Conservation (phyloP, 2,113 vertebrate genomes). For the Recurvirostra avosetta region DNA sequence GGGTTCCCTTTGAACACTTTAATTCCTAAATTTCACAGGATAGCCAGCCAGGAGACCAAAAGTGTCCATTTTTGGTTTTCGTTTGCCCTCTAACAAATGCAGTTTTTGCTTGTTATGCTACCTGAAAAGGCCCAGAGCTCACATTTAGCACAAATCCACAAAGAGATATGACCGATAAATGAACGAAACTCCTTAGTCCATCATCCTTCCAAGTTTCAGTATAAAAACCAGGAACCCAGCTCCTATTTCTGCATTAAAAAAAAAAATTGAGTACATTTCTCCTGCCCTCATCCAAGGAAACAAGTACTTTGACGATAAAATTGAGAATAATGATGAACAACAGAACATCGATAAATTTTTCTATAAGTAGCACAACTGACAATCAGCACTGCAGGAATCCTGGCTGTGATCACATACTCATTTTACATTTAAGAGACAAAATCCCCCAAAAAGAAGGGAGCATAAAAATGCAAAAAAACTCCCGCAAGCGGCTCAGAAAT, state of each 20-base stretch:
- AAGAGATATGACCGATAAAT: neutral
- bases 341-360: neutral
- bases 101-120: neutral
- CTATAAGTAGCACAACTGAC: neutral
- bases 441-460: neutral
- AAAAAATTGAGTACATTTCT: neutral
- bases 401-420: rapidly evolving
- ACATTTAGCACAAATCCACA: neutral
- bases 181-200: neutral
- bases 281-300: neutral
- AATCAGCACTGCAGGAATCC: neutral
- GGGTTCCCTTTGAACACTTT: neutral
- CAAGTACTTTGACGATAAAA: neutral
- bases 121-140: neutral
- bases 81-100: neutral
- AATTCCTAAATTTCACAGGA: neutral
- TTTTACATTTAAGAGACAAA: neutral
- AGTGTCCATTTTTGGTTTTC: neutral
- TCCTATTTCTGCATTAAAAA: neutral
- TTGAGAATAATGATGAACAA: neutral
- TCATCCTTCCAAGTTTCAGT: neutral
- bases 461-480: neutral
- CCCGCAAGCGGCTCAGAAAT: neutral
- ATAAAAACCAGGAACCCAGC: neutral
- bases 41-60: neutral